Evolutionary conservation across 1,140 invertebrate species (phyloP).

Genomic region (Drosophila parvula): DNA sequence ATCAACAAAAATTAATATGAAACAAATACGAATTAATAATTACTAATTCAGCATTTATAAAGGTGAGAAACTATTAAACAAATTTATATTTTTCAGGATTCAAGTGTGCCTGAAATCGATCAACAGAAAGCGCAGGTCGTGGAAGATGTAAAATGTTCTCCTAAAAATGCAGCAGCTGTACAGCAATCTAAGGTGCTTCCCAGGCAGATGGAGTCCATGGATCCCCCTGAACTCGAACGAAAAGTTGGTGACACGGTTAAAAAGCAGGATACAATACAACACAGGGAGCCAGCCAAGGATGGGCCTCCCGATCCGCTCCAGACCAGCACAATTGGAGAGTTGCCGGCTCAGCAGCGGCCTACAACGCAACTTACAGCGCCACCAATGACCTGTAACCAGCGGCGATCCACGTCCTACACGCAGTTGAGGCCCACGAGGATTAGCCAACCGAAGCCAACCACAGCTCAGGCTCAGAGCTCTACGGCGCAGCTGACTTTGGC

Average conservation of each 20-base stretch:
- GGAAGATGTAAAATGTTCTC: not conserved
- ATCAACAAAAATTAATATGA: not conserved
- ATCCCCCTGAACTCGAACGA: not conserved
- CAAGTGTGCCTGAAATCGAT: conserved; percentile 5
- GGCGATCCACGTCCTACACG: conserved; percentile 71
- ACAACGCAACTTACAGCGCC: conserved; percentile 34
- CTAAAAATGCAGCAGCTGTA: not conserved
- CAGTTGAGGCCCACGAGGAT: conserved; percentile 71
- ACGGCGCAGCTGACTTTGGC: conserved; percentile 67
- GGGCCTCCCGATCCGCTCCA: conserved; percentile 3
- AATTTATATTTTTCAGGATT: not conserved
- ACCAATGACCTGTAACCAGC: conserved; percentile 62
- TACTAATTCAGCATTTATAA: not conserved
- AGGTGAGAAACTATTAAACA: not conserved
- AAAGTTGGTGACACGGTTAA: not conserved
- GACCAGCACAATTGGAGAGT: conserved; percentile 23
- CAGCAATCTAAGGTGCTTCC: not conserved
- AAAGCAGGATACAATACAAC: not conserved
- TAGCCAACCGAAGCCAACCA: conserved; percentile 74
- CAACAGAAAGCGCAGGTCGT: not conserved
- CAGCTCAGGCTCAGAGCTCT: conserved; percentile 68
- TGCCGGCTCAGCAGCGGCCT: conserved; percentile 17
- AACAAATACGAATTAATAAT: not conserved
- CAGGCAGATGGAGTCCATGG: not conserved
- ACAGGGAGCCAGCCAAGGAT: not conserved